Evolutionary conservation across 2,888 invertebrate species (phyloP).

Genomic region (Apotomis capreana): DNA sequence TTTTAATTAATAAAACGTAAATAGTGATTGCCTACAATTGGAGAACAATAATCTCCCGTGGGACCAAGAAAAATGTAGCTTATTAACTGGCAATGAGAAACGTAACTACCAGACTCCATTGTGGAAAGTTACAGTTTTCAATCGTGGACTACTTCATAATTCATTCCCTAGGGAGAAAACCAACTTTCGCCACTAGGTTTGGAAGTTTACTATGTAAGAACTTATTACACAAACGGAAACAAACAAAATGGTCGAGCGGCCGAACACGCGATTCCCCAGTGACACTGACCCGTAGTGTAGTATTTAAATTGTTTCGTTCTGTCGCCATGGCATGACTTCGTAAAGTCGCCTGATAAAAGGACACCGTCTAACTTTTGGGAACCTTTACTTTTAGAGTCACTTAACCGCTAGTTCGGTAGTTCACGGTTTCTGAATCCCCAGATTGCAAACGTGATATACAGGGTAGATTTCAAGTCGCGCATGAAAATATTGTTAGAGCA

Average conservation of each 20-base stretch:
- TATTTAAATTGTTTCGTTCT: conserved; percentile 31
- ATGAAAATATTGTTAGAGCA: no score
- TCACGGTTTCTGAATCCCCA: conserved; percentile 20
- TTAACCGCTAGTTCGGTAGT: conserved; percentile 34
- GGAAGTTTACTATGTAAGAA: conserved; percentile 53
- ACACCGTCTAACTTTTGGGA: conserved; percentile 16
- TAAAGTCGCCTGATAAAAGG: conserved; percentile 29
- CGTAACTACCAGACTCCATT: conserved; percentile 54
- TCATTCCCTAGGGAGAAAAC: conserved; percentile 60
- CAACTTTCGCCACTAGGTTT: conserved; percentile 59
- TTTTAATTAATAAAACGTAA: conserved; percentile 18
- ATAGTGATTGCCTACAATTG: conserved; percentile 6
- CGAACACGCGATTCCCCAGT: conserved; percentile 59
- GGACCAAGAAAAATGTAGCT: conserved; percentile 60
- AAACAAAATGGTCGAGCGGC: conserved; percentile 45
- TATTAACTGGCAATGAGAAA: conserved; percentile 53
- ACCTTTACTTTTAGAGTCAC: conserved; percentile 30
- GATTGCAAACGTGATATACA: background rate
- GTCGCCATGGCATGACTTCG: background rate
- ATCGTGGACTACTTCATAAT: conserved; percentile 73
- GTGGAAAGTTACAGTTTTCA: conserved; percentile 68
- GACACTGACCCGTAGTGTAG: conserved; percentile 31
- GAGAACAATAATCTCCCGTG: conserved; percentile 60
- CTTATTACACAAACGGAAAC: conserved; percentile 47
- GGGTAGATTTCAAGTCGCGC: no score